A percentile compares a stretch with the other conserved stretches of the same genome.
Evolutionary conservation across 2,797 vertebrate genomes (phyloP).

Genomic region (Siniperca obscura): DNA sequence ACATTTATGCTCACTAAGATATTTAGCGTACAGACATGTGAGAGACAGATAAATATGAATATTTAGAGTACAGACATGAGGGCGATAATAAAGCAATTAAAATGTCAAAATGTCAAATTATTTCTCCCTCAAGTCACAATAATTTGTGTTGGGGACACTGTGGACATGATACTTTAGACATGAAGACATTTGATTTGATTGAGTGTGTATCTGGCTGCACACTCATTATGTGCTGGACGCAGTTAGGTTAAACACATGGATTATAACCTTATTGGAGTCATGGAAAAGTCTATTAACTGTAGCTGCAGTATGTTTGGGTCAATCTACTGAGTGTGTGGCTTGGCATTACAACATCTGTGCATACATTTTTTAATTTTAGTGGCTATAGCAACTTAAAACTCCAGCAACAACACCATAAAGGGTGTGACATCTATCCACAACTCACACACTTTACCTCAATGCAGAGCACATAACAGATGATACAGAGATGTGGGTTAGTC

Average conservation of each 20-base stretch:
- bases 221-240: background rate
- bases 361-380: slow-evolving; percentile 1
- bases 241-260: slow-evolving; percentile 25
- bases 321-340: background rate
- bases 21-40: background rate
- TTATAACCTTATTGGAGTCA: slow-evolving; percentile 12
- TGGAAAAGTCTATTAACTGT: background rate
- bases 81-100: background rate
- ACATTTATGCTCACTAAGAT: background rate
- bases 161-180: background rate
- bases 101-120: background rate
- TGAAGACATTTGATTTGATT: background rate
- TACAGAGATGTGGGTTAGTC: slow-evolving; percentile 23
- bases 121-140: background rate
- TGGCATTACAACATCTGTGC: background rate
- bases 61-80: background rate
- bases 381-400: background rate
- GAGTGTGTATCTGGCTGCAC: background rate
- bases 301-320: background rate
- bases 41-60: background rate
- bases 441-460: slow-evolving; percentile 2
- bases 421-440: slow-evolving; percentile 2
- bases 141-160: background rate
- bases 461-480: slow-evolving; percentile 8
- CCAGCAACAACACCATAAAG: background rate